Conservation (phyloP, 2,113 vertebrate species). For the Triplophysa dalaica region DNA sequence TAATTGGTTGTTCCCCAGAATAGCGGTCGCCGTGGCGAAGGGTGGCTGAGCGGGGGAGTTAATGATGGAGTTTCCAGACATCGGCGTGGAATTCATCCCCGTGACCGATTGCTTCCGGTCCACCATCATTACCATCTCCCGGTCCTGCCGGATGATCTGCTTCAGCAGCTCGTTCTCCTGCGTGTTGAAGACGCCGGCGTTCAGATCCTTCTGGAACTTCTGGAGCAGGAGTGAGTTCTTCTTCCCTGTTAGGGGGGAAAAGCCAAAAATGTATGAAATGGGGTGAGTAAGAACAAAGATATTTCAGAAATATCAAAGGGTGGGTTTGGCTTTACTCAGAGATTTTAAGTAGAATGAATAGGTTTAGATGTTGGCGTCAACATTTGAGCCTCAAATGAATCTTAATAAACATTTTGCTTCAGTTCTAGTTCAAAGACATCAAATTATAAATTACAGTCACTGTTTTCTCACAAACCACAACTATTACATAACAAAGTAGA, state of each 20-base stretch:
- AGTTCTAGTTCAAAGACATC: background rate
- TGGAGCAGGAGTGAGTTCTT: conserved; percentile 97
- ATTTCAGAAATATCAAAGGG: conserved; percentile 3
- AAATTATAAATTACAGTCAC: background rate
- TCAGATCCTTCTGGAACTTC: conserved; percentile 98
- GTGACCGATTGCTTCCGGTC: conserved; percentile 79
- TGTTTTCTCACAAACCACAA: background rate
- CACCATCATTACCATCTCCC: conserved; percentile 93
- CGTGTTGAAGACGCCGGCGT: conserved; percentile 97
- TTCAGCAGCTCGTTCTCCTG: conserved; percentile 99
- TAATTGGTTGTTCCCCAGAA: conserved; percentile 74
- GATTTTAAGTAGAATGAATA: background rate
- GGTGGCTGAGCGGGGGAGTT: conserved; percentile 85
- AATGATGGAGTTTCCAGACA: conserved; percentile 84
- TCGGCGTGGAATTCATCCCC: conserved; percentile 80
- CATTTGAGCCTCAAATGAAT: background rate
- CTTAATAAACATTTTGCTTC: background rate
- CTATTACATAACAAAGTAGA: background rate
- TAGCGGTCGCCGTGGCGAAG: conserved; percentile 65
- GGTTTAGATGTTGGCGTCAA: background rate
- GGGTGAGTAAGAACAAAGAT: conserved; percentile 6
- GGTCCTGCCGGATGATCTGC: conserved; percentile 96
- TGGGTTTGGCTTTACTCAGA: background rate
- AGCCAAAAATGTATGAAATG: conserved; percentile 47
- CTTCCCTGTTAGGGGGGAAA: conserved; percentile 82